A percentile compares a stretch with the other conserved stretches of the same genome.
These are phyloP conservation scores for Bombus pyrosoma DNA, from an alignment of 1,140 invertebrate species.

Conservation along the genomic window DNA sequence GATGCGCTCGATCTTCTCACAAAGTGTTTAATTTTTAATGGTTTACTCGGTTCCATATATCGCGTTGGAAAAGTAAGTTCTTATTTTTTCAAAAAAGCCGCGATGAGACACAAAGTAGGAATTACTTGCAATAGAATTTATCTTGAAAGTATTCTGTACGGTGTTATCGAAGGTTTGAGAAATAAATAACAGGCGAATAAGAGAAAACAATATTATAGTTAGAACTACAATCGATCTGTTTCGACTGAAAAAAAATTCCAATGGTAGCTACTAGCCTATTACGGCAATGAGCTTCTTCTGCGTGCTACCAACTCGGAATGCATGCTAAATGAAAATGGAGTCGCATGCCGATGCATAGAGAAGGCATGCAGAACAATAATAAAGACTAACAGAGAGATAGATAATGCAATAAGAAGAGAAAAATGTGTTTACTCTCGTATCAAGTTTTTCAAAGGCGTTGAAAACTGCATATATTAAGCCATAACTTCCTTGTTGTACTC, in stretches of 20 bases:
- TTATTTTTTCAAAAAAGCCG: too few species aligned
- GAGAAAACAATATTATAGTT: not conserved
- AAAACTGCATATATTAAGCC: not conserved
- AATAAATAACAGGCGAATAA: not conserved
- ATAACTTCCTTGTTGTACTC: not conserved
- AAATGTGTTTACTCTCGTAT: not conserved
- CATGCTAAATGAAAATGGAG: constrained; percentile 25
- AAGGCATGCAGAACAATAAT: not conserved
- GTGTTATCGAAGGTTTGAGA: not conserved
- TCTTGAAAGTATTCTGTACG: too few species aligned
- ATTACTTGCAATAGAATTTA: too few species aligned
- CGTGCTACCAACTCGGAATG: constrained; percentile 14
- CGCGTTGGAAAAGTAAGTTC: too few species aligned
- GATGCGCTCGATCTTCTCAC: too few species aligned
- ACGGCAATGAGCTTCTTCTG: constrained; percentile 7
- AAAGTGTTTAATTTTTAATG: too few species aligned
- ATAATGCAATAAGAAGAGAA: too few species aligned
- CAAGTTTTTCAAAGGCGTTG: not conserved
- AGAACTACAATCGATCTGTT: not conserved
- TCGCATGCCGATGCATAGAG: constrained; percentile 1
- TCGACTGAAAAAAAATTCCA: not conserved
- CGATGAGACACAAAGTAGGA: too few species aligned
- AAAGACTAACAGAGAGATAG: not conserved
- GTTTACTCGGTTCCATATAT: too few species aligned
- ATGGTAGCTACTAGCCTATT: not conserved